Evolutionary conservation across 2,113 vertebrate genomes (phyloP).

Genomic region (Rhadina sibilatrix): DNA sequence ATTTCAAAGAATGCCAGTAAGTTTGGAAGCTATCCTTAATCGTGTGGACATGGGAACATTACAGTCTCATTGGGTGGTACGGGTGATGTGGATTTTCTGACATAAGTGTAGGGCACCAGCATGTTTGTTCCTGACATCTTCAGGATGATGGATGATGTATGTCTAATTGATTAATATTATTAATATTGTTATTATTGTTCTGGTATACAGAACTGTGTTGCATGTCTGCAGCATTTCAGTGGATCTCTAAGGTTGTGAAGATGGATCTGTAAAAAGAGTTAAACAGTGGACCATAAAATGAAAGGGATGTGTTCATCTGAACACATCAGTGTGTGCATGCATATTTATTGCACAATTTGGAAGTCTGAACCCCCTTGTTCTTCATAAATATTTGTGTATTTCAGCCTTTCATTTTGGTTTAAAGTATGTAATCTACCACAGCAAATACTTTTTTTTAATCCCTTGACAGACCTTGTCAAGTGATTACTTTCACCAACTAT

Average conservation of each 20-base stretch:
- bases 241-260: background rate
- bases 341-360: background rate
- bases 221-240: background rate
- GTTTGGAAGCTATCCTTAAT: background rate
- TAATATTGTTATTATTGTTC: background rate
- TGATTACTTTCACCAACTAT: slow-evolving; percentile 34
- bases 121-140: background rate
- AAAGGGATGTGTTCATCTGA: background rate
- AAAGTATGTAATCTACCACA: background rate
- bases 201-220: accelerated
- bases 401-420: slow-evolving; percentile 18
- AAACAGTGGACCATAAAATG: background rate
- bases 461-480: slow-evolving; percentile 21
- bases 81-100: background rate
- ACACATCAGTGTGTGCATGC: background rate
- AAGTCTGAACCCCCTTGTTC: background rate
- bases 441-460: background rate
- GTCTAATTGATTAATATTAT: background rate
- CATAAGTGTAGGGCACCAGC: background rate
- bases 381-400: background rate
- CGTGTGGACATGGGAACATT: accelerated
- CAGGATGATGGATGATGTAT: background rate
- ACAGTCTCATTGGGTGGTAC: accelerated
- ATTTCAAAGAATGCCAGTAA: background rate
- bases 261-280: background rate